Base-by-base conservation (phyloP, 2,888 invertebrate species). In the Mythimna albipuncta region DNA sequence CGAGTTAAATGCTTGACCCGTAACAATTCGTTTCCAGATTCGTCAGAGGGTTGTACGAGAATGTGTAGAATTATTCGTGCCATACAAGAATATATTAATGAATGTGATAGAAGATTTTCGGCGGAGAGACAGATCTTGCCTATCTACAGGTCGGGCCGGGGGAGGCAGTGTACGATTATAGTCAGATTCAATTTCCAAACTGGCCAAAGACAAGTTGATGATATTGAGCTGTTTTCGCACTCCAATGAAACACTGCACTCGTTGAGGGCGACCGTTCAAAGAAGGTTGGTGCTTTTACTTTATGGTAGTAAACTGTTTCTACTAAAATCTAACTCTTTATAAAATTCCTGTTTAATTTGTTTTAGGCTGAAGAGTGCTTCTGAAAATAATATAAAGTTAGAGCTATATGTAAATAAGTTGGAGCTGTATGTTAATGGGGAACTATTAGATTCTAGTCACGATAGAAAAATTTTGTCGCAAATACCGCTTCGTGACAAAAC, bases 31-130 rank as follows among this genome's bases (percentile, higher is more conserved):
- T 75, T 92, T 91, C 72, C 89, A 96, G 96, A 95, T 89, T 91
- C 92, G 69, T 89, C 92, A 11, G 94, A 94, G 85, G 92, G 89
- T 86, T 96, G 96, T 91, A 94, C 95, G 80, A 94, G 98, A 93
- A 99, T 99, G 98, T 98, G 98, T 93, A 97, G 99, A 85, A 98
- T 99, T 70, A 97, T 99, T 94, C 98, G 98, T 94, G 99, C 99
- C 89, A 97, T 99, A 89, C 98, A 98, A 92, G 99, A 99, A 95
- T 99, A 99, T 93, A 97, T 99, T 80, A 98, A 98, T 88, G 99
- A 99, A 95, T 99, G 99, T 96, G 99, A 99, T 97, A 97, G 97
- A 87, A 97, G 98, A 82, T 99, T 98, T 94, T 97, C 98, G 64
- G 98, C 98, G 55, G 99, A 99, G 92, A 97, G 99, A 82, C 98